Conservation (phyloP, 2,797 vertebrate genomes). For the Meriones psammophilus region DNA sequence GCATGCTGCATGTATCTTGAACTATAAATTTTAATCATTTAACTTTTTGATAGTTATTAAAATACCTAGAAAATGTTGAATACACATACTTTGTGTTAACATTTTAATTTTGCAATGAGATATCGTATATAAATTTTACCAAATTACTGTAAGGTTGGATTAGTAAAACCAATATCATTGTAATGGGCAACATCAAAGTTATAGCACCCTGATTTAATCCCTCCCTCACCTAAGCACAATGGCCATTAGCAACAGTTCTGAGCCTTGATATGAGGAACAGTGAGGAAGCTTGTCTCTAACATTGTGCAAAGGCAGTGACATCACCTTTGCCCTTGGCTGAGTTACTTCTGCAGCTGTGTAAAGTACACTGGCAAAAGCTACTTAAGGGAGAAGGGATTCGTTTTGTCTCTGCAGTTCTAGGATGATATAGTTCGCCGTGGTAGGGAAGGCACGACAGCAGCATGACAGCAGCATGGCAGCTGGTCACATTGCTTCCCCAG, state of each 20-base stretch:
- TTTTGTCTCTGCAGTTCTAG: background rate
- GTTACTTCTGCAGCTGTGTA: background rate
- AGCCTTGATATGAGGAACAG: background rate
- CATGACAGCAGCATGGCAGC: too few relatives aligned
- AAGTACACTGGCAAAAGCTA: background rate
- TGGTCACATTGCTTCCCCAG: background rate
- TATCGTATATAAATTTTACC: background rate
- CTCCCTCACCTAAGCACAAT: rapidly evolving
- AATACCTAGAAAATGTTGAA: background rate
- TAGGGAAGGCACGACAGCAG: background rate
- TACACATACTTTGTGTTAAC: background rate
- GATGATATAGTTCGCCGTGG: background rate
- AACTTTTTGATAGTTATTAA: background rate
- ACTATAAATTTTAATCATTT: background rate
- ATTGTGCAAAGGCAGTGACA: too few relatives aligned
- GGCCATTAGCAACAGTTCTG: background rate
- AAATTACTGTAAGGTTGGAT: background rate
- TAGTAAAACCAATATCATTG: background rate
- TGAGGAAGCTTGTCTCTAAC: too few relatives aligned
- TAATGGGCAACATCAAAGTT: background rate
- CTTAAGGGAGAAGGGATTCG: background rate
- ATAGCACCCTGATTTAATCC: rapidly evolving
- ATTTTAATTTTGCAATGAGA: background rate
- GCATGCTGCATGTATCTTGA: background rate
- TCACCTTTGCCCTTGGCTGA: background rate